A percentile compares a stretch with the other conserved stretches of the same genome.
phyloP scores from a whole-genome alignment of 2,888 invertebrate species.

The Theretra japonica region DNA sequence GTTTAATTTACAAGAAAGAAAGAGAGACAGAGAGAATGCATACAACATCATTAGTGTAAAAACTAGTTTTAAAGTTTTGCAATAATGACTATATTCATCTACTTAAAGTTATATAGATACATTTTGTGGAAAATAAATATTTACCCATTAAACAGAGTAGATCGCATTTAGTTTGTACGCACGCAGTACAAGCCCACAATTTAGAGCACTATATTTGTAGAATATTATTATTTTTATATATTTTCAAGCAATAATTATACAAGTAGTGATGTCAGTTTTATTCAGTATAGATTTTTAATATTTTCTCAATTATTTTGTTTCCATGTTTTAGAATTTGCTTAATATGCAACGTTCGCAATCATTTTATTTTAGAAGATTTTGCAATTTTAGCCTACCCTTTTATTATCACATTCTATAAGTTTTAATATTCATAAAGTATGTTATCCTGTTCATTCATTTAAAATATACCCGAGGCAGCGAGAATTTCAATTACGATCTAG shows the following conservation, averaged over 20 bases:
- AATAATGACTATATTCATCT: too few relatives aligned
- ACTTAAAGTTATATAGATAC: too few relatives aligned
- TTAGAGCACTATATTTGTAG: neutral
- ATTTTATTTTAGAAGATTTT: neutral
- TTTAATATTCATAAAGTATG: too few relatives aligned
- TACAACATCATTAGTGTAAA: too few relatives aligned
- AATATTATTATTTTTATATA: neutral
- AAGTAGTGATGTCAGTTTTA: neutral
- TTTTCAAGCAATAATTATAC: neutral
- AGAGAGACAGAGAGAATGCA: too few relatives aligned
- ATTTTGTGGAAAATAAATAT: neutral
- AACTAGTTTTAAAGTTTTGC: too few relatives aligned
- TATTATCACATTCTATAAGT: too few relatives aligned
- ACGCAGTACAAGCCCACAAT: neutral
- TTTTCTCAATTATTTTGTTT: neutral
- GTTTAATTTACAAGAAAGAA: too few relatives aligned
- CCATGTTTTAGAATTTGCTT: neutral
- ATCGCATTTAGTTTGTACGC: constrained; percentile 5
- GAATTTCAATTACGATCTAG: too few relatives aligned
- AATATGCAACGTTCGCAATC: too few relatives aligned
- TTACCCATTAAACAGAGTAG: neutral
- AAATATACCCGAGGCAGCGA: too few relatives aligned
- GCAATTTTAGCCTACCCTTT: neutral
- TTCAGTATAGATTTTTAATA: neutral
- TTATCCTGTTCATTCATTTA: too few relatives aligned